A percentile compares a stretch with the other conserved stretches of the same genome.
Conservation (phyloP, 64 coral and sea anemone species). For the Stichodactyla helianthus region DNA sequence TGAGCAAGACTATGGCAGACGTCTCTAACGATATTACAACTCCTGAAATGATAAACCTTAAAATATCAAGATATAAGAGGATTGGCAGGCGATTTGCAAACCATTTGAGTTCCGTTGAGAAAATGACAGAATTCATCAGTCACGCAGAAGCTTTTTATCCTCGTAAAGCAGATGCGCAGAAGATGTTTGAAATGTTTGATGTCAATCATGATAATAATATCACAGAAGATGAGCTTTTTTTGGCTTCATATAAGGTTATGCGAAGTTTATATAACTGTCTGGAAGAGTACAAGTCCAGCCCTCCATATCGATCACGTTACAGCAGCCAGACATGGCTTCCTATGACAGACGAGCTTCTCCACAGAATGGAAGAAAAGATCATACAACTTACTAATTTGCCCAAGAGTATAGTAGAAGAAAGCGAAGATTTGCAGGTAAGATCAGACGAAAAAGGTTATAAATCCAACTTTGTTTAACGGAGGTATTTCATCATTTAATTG, state of each 20-base stretch:
- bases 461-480: too few species aligned
- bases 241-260: conserved; percentile 16
- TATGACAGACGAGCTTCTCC: conserved; percentile 12
- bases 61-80: neutral
- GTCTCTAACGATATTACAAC: neutral
- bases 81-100: conserved; percentile 18
- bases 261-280: conserved; percentile 31
- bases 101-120: conserved; percentile 6
- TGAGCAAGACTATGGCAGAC: neutral
- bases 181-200: conserved; percentile 18
- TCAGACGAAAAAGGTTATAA: neutral
- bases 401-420: conserved; percentile 12
- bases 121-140: conserved; percentile 26
- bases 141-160: neutral
- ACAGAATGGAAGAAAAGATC: conserved; percentile 11
- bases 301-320: neutral
- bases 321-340: conserved; percentile 35
- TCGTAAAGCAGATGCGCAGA: neutral
- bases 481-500: too few species aligned
- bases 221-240: conserved; percentile 15
- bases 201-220: neutral
- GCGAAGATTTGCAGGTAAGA: conserved; percentile 43
- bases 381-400: conserved; percentile 25
- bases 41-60: neutral
- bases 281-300: neutral